Conservation (phyloP, 2,888 invertebrate species). For the Alviniconcha strummeri region DNA sequence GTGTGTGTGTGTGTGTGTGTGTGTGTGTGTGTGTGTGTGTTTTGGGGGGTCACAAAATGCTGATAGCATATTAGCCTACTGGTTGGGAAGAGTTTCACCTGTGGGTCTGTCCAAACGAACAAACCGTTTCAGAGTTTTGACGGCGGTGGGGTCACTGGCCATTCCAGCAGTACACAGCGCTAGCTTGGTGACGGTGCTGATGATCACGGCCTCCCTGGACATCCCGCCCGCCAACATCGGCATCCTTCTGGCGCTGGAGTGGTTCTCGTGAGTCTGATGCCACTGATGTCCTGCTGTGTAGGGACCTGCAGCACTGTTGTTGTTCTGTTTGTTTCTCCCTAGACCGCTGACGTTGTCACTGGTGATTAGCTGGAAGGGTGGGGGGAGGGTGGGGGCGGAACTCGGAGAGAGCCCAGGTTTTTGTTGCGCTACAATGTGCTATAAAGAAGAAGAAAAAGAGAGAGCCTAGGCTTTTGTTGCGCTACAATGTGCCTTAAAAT, state of each 20-base stretch:
- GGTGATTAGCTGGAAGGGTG: no score
- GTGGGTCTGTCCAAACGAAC: not conserved
- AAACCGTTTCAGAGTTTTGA: constrained; percentile 42
- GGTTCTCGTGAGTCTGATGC: constrained; percentile 52
- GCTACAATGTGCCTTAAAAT: no score
- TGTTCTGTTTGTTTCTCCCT: no score
- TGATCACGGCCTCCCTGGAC: constrained; percentile 50
- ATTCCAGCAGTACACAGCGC: constrained; percentile 55
- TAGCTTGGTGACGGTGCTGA: constrained; percentile 53
- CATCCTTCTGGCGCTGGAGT: constrained; percentile 56
- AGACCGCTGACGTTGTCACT: no score
- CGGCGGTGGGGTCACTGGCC: constrained; percentile 50
- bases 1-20: not conserved
- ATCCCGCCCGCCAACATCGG: constrained; percentile 50
- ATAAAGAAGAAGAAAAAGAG: no score
- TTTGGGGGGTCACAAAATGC: not conserved
- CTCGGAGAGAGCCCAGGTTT: no score
- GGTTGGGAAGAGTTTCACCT: not conserved
- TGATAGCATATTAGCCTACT: not conserved
- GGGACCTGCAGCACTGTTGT: no score
- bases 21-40: not conserved
- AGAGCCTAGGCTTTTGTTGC: no score
- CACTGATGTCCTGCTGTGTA: no score
- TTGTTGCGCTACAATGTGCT: no score
- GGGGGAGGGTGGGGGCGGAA: no score